Conservation (phyloP, 2,797 vertebrate genomes). For the Pygocentrus nattereri region DNA sequence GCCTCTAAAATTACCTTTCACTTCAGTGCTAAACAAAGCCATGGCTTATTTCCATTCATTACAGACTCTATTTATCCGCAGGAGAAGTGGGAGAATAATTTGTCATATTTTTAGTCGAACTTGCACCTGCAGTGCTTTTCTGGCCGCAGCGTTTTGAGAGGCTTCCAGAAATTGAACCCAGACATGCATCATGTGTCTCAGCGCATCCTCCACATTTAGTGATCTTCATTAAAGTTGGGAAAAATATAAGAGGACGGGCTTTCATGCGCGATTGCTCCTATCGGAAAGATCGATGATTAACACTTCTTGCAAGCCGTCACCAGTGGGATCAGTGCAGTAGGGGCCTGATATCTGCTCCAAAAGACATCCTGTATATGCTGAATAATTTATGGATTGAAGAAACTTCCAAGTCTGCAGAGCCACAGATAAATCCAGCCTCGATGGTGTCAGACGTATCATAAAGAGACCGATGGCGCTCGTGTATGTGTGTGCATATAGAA, state of each 20-base stretch:
- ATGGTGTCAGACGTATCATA: constrained; percentile 68
- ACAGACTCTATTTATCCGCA: neutral
- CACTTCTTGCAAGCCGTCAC: constrained; percentile 55
- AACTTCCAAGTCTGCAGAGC: constrained; percentile 68
- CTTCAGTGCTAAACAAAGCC: constrained; percentile 5
- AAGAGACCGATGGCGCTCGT: constrained; percentile 45
- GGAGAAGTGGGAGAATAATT: neutral
- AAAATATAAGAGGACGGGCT: constrained; percentile 31
- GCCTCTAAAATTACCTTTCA: neutral
- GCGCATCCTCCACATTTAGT: constrained; percentile 31
- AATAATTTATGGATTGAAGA: constrained; percentile 78
- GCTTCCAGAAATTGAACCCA: constrained; percentile 12
- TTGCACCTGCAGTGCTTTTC: constrained; percentile 20
- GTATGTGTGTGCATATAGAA: constrained; percentile 4
- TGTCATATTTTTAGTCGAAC: constrained; percentile 25
- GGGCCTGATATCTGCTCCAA: constrained; percentile 64
- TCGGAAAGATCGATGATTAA: constrained; percentile 59
- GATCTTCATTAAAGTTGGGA: constrained; percentile 56
- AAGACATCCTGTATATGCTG: constrained; percentile 63
- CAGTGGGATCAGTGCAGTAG: constrained; percentile 55
- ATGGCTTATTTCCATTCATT: constrained; percentile 5
- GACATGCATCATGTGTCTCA: constrained; percentile 45
- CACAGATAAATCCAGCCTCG: constrained; percentile 70
- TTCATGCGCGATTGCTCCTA: constrained; percentile 45
- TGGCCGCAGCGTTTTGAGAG: constrained; percentile 26